Conservation (phyloP, 2,888 invertebrate species). For the Cerceris ruficornis region DNA sequence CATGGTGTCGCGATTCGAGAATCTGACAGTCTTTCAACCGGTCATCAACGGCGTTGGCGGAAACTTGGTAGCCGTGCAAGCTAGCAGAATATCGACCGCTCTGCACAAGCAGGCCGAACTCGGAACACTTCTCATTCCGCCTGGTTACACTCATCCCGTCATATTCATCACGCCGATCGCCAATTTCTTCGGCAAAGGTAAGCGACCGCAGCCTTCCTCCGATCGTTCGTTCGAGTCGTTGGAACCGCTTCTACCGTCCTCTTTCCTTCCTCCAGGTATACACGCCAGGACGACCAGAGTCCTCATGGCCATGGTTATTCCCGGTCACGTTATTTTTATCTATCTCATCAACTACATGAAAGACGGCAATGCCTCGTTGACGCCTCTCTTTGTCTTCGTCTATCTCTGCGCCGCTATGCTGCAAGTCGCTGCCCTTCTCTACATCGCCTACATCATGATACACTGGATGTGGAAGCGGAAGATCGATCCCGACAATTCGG, state of each 20-base stretch:
- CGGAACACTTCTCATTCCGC: conserved; percentile 84
- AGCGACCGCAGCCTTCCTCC: background rate
- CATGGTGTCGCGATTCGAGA: conserved; percentile 86
- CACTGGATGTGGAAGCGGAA: conserved; percentile 85
- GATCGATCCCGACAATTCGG: conserved; percentile 89
- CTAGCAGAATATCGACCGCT: conserved; percentile 89
- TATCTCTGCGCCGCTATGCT: conserved; percentile 87
- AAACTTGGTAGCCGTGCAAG: conserved; percentile 90
- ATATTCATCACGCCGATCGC: conserved; percentile 85
- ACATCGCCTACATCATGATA: conserved; percentile 86
- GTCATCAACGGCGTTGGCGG: conserved; percentile 93
- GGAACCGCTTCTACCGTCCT: background rate
- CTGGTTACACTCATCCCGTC: conserved; percentile 83
- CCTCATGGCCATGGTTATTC: conserved; percentile 88
- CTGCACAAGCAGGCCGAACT: conserved; percentile 86
- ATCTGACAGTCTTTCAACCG: conserved; percentile 91
- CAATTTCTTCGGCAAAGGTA: conserved; percentile 86
- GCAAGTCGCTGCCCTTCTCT: conserved; percentile 85
- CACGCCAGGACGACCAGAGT: conserved; percentile 88
- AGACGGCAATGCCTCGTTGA: conserved; percentile 86
- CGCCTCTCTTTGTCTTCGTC: conserved; percentile 86
- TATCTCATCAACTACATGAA: conserved; percentile 88
- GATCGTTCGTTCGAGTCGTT: background rate
- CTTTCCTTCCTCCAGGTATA: conserved; percentile 79
- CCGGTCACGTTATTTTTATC: conserved; percentile 90